phyloP scores from a whole-genome alignment of 2,797 vertebrate genomes.

The Anguilla obscura region DNA sequence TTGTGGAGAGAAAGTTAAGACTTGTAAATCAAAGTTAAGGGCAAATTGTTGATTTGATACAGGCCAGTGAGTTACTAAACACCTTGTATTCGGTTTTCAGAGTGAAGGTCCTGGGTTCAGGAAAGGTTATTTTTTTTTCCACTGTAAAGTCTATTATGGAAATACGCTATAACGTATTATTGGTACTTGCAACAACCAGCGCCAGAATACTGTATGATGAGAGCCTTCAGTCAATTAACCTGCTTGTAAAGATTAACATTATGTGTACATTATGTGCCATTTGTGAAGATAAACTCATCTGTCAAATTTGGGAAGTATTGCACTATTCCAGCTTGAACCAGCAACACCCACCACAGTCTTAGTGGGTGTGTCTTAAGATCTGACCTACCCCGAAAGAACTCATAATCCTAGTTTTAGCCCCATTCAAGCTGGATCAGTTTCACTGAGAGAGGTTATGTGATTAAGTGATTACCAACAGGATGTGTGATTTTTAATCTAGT shows the following conservation, averaged over 20 bases:
- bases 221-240: neutral
- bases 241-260: neutral
- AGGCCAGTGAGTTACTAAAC: neutral
- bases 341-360: too few species aligned
- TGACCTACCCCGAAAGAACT: neutral
- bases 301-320: too few species aligned
- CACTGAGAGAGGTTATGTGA: too few species aligned
- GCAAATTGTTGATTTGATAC: neutral
- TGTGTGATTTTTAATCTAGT: neutral
- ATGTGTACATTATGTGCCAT: neutral
- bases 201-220: neutral
- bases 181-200: neutral
- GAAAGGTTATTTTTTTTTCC: neutral
- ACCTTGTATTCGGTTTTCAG: neutral
- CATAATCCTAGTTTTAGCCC: neutral
- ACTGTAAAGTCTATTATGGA: neutral
- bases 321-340: too few species aligned
- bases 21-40: neutral
- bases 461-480: neutral
- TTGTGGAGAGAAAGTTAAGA: neutral
- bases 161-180: neutral
- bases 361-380: too few species aligned
- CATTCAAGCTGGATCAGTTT: too few species aligned
- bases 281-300: neutral
- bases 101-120: neutral